Conservation (phyloP, 2,797 vertebrate genomes). For the Phylloscopus collybita region DNA sequence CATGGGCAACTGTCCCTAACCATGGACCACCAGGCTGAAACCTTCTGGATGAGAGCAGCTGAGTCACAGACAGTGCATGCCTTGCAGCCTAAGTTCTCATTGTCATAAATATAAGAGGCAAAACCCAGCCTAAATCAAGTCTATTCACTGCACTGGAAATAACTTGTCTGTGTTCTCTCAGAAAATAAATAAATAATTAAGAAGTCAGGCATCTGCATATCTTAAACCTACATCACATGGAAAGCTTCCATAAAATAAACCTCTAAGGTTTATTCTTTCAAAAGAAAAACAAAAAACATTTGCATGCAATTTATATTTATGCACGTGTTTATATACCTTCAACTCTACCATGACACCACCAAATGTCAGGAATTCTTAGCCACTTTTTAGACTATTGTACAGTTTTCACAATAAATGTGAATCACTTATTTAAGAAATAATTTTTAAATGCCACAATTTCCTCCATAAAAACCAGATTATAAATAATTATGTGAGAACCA, state of each 20-base stretch:
- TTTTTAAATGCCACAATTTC: background rate
- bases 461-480: background rate
- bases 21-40: background rate
- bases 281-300: accelerated
- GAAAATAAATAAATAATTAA: no score
- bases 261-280: background rate
- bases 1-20: accelerated
- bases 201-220: background rate
- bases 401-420: background rate
- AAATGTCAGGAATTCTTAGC: background rate
- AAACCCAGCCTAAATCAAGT: background rate
- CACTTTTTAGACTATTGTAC: background rate
- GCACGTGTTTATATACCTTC: background rate
- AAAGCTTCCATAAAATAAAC: background rate
- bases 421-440: background rate
- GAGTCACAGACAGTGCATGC: background rate
- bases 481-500: background rate
- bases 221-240: background rate
- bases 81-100: background rate
- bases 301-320: background rate
- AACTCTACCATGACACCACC: background rate
- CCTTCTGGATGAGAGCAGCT: background rate
- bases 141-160: background rate
- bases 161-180: background rate
- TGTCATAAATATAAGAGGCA: background rate